Conservation (phyloP, 2,797 vertebrate genomes). For the Garrulus glandarius region DNA sequence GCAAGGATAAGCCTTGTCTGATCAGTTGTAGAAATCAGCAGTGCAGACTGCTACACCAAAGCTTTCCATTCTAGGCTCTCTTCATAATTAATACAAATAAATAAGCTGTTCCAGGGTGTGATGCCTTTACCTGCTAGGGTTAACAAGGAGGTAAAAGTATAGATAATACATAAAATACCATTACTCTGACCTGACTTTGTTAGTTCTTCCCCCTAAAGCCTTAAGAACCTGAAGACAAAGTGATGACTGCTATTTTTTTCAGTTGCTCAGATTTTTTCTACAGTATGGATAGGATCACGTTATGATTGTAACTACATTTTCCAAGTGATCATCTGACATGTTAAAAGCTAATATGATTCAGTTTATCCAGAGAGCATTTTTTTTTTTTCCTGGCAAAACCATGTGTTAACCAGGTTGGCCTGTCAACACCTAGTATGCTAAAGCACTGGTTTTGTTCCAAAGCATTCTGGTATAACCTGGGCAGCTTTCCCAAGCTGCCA, state of each 20-base stretch:
- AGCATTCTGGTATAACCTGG: conserved; percentile 63
- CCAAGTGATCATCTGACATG: conserved; percentile 25
- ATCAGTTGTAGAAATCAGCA: neutral
- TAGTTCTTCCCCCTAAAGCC: neutral
- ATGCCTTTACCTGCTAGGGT: neutral
- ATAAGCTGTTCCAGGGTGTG: neutral
- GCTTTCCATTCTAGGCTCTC: neutral
- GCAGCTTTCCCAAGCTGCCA: conserved; percentile 60
- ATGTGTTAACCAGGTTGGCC: conserved; percentile 63
- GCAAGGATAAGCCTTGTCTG: neutral
- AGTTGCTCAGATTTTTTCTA: neutral
- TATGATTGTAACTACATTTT: neutral
- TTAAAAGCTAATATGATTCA: conserved; percentile 37
- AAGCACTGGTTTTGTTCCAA: conserved; percentile 50
- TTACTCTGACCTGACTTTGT: neutral
- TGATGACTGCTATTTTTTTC: neutral
- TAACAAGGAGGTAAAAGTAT: neutral
- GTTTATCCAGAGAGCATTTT: neutral
- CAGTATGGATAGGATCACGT: neutral
- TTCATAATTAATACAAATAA: neutral
- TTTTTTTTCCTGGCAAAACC: conserved; percentile 36
- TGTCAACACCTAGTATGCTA: conserved; percentile 63
- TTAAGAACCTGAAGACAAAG: neutral
- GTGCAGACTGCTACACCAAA: neutral
- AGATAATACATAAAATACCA: neutral